Conservation (phyloP, 1,140 invertebrate genomes). For the Drosophila murphyi region DNA sequence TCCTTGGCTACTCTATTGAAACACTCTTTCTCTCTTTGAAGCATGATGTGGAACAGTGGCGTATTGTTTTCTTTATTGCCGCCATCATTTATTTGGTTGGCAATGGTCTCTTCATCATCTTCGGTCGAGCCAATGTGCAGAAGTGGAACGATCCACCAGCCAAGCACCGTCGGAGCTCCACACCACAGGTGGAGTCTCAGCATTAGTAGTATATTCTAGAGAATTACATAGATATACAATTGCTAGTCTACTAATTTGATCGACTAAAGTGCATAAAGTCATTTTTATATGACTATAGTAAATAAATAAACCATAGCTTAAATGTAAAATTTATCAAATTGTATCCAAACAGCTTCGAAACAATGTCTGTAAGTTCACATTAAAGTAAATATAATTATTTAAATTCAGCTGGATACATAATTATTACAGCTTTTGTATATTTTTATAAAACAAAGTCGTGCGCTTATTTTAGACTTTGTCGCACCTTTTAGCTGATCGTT, state of each 20-base stretch:
- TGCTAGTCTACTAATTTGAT: constrained; percentile 63
- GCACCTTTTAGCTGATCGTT: constrained; percentile 34
- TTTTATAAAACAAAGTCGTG: constrained; percentile 4
- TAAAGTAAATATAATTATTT: too few species aligned
- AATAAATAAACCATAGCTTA: too few species aligned
- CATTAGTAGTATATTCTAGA: constrained; percentile 39
- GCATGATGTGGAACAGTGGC: constrained; percentile 88
- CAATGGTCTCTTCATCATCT: constrained; percentile 89
- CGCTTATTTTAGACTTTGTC: neutral
- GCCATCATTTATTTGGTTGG: constrained; percentile 89
- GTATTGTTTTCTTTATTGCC: constrained; percentile 90
- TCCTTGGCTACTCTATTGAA: neutral
- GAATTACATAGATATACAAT: constrained; percentile 24
- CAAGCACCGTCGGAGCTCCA: constrained; percentile 63
- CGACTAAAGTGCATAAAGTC: too few species aligned
- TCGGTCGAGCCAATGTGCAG: constrained; percentile 87
- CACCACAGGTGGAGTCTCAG: constrained; percentile 68
- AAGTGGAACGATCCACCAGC: constrained; percentile 87
- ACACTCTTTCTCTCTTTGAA: constrained; percentile 53
- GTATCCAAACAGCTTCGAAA: too few species aligned
- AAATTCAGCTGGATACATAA: too few species aligned
- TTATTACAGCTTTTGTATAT: neutral
- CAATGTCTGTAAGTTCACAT: too few species aligned
- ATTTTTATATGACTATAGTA: too few species aligned
- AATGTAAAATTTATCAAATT: too few species aligned